Evolutionary conservation across 2,113 vertebrate species (phyloP), one percentile per base, ranked within the genome.

Genomic region (Eublepharis macularius): DNA sequence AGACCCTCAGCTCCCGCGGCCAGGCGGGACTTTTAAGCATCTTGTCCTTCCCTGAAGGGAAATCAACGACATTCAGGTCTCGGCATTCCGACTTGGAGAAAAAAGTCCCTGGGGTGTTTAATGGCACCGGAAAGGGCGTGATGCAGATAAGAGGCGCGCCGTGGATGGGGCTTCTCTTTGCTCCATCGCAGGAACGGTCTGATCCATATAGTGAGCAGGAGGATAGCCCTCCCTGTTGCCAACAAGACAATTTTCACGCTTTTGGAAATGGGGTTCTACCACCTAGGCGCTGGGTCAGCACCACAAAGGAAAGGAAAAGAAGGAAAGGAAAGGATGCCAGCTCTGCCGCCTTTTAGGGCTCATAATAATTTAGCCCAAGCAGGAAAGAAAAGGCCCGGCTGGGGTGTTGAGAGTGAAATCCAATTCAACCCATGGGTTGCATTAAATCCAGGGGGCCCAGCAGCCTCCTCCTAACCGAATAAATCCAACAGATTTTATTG

Each of bases 221-320:
- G 41, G 47, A 66, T 45, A 11, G 0, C 43, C 41, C 7, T 2
- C 66, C n/a, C n/a, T 34, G 1, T 75, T 0, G 0, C 24, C 36
- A 13, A 39, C 29, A 83, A 86, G 21, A 1, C 32, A 84, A n/a
- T 83, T 87, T 80, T 73, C 82, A 81, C 83, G 88, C 87, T 41
- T 8, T 21, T 11, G 6, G 4, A 47, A 79, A 2, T 72, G 11
- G 51, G 51, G 17, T 41, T 21, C 47, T 32, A 4, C 45, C 45
- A 2, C 7, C 69, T 32, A 29, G 60, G 24, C 60, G 24, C 24
- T 8, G 60, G 26, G 2, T 63, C 60, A 63, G 60, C 6, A 29
- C 1, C 57, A 2, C 10, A 16, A 87, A 91, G 69, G 26, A 29
- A 68, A 76, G 63, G 45, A 73, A 41, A 8, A n/a, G 82, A 84